These are phyloP conservation scores for Idaea biselata DNA, from an alignment of 2,888 invertebrate genomes.

Conservation along the genomic window DNA sequence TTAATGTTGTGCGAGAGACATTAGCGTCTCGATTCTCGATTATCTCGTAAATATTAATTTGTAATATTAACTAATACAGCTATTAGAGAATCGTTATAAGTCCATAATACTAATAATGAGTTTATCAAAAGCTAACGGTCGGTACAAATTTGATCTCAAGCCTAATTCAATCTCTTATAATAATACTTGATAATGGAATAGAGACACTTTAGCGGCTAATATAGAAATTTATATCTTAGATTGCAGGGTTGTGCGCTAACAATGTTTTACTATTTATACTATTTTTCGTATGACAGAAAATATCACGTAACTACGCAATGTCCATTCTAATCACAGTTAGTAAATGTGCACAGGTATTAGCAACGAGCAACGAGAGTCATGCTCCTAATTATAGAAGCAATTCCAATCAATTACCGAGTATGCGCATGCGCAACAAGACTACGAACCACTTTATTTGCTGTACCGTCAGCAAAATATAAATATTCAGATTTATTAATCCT, in stretches of 20 bases:
- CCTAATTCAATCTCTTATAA: too few relatives aligned
- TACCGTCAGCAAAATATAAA: conserved; percentile 49
- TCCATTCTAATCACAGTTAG: neutral
- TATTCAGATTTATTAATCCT: too few relatives aligned
- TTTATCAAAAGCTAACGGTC: neutral
- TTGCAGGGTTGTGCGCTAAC: too few relatives aligned
- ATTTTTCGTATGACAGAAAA: neutral
- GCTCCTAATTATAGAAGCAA: conserved; percentile 80
- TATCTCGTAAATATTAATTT: conserved; percentile 25
- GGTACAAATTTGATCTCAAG: neutral
- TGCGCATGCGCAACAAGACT: conserved; percentile 56
- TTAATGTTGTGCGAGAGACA: conserved; percentile 22
- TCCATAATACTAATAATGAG: neutral
- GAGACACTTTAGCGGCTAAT: too few relatives aligned
- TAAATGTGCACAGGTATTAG: conserved; percentile 18
- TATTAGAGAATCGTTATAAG: neutral
- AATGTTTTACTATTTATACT: too few relatives aligned
- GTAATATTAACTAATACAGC: conserved; percentile 11
- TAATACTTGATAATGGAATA: too few relatives aligned
- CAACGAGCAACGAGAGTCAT: conserved; percentile 65
- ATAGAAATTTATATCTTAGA: too few relatives aligned
- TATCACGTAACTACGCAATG: neutral
- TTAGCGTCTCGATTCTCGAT: conserved; percentile 19
- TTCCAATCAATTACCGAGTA: conserved; percentile 77
- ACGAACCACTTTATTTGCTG: conserved; percentile 56